Base-by-base conservation (phyloP, 92 coral and sea anemone species). In the Epizoanthus scotinus region DNA sequence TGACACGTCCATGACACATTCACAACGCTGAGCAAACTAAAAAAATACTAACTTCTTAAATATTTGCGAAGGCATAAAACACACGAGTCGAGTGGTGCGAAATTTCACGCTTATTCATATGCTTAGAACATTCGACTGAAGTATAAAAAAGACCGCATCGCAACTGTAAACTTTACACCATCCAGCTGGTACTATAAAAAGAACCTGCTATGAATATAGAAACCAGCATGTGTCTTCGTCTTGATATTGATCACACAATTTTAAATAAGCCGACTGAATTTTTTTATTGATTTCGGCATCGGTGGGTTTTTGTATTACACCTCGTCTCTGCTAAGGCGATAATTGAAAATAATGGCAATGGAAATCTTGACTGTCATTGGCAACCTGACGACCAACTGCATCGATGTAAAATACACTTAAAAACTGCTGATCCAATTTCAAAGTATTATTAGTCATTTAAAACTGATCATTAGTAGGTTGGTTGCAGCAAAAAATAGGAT, bases 341-440 rank as follows among this genome's bases (percentile, higher is more conserved):
- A 92, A 92, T 87, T 87, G 86, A 52, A 79, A 64, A 73, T 84
- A 85, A 83, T 72, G 84, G 82, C 64, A 63, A n/a, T 26, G 70
- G 28, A 81, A 64, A 68, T 62, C 81, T 67, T 57, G 82, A 77
- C 58, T 80, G 68, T 67, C 63, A 77, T 66, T 55, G 66, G 55
- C 78, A 59, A 84, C 67, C 75, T 82, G 54, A 36, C 61, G 79
- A 74, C 81, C 54, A 28, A 68, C 53, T 68, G 24, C 27, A 68
- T 28, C 70, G 27, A 25, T 28, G 58, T 52, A 69, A 67, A 78
- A 79, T 52, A 74, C 79, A 70, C 77, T 52, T 75, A 36, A n/a
- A n/a, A n/a, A 54, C 70, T 49, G 24, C 71, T 72, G 81, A 81
- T 77, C 89, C 81, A 56, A 85, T 85, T 85, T 81, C 49, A 73